Evolutionary conservation across 2,113 vertebrate species (phyloP).

Genomic region (Scomber japonicus): DNA sequence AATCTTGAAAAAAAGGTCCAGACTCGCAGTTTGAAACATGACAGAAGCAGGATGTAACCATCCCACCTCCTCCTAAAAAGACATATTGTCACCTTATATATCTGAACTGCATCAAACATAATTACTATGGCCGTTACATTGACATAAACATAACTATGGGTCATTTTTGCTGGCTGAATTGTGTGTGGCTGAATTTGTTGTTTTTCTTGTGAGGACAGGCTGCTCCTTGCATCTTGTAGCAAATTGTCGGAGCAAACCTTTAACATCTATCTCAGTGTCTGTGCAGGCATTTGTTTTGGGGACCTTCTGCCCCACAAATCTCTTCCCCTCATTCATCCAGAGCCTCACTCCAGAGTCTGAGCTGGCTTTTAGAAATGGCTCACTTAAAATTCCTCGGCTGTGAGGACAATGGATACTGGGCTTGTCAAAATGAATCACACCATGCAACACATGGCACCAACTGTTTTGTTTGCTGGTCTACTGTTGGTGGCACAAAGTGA

Average conservation of each 20-base stretch:
- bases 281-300: background rate
- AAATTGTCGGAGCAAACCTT: background rate
- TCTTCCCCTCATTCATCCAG: background rate
- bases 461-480: slow-evolving; percentile 47
- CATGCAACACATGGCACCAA: slow-evolving; percentile 53
- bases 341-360: slow-evolving; percentile 17
- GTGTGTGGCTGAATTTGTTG: too few species aligned
- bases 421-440: slow-evolving; percentile 69
- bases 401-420: slow-evolving; percentile 24
- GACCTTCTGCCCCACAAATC: background rate
- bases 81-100: too few species aligned
- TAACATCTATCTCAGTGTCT: background rate
- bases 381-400: slow-evolving; percentile 53
- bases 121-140: too few species aligned
- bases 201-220: too few species aligned
- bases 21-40: too few species aligned
- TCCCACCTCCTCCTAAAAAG: too few species aligned
- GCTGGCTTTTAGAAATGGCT: slow-evolving; percentile 56
- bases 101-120: too few species aligned
- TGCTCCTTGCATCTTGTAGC: too few species aligned
- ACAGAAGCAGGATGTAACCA: too few species aligned
- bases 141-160: too few species aligned
- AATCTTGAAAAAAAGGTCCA: too few species aligned
- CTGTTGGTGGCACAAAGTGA: slow-evolving; percentile 54
- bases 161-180: too few species aligned